Base-by-base conservation (phyloP, 2,797 vertebrate genomes). In the Varecia variegata region DNA sequence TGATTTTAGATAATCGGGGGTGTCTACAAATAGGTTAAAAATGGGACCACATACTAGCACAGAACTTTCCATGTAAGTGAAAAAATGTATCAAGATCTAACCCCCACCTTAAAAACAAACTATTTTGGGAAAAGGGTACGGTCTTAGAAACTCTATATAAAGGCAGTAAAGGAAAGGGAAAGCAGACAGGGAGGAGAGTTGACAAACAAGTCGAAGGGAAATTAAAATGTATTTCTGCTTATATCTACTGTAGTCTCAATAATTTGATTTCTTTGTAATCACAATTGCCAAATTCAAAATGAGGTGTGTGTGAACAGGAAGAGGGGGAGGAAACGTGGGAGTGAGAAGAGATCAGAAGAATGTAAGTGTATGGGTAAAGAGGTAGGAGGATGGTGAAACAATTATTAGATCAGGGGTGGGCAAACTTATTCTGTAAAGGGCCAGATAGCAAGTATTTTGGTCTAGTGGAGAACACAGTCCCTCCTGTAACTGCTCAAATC, bases 1-100 rank as follows among this genome's bases (percentile, higher is more conserved):
- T 98, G 98, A 99, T 99, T 99, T 99, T 98, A 98, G 98, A 99
- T 99, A 99, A 99, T 98, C 97, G 5, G 98, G 98, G 98, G 97
- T 98, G 96, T 98, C 98, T 98, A 98, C 98, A 98, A 98, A 97
- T 97, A 98, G 97, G 98, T 98, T 98, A 98, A 97, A 98, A 98
- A 0, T 2, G 96, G 98, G 98, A 98, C 98, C 98, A 98, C 98
- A 98, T 98, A 98, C 97, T 98, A 98, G 97, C 97, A 97, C 82
- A 71, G 96, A 98, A 97, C 95, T 98, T 98, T 96, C 97, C 91
- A 88, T 35, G 93, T 92, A 52, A 65, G 96, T 96, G 79, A 96
- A 98, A 95, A 97, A 97, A 94, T 68, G 1, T 50, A 97, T 96
- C 85, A 89, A 62, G 95, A 97, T 96, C 70, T 95, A 97, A 98